These are phyloP conservation scores for Lepus timidus DNA, from an alignment of 2,113 vertebrate genomes.

Conservation along the genomic window DNA sequence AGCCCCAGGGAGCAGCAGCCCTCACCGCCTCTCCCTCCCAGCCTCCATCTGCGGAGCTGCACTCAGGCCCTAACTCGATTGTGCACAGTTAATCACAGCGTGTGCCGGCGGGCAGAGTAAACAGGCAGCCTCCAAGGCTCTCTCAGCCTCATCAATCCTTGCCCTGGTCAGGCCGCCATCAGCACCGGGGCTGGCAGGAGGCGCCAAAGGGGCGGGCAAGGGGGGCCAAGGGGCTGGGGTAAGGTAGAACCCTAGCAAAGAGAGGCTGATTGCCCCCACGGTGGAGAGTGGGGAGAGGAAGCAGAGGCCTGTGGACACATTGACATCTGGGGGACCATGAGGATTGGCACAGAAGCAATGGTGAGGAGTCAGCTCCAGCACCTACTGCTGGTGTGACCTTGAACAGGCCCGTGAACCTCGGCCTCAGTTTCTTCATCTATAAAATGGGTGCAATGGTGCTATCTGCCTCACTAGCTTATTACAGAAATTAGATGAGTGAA, in stretches of 20 bases:
- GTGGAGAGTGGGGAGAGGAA: too few species aligned
- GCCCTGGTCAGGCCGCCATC: not conserved
- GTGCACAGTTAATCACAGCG: constrained; percentile 31
- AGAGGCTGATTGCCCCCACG: not conserved
- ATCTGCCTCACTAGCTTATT: not conserved
- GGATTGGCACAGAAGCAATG: not conserved
- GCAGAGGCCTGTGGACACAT: not conserved
- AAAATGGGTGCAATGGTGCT: not conserved
- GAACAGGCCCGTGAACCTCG: not conserved
- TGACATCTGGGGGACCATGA: not conserved
- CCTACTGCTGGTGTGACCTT: not conserved
- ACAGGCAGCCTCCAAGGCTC: constrained; percentile 54
- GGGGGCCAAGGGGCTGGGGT: not conserved
- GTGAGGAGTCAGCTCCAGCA: not conserved
- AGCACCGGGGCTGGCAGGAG: not conserved
- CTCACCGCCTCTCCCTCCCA: not conserved
- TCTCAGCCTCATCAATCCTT: constrained; percentile 31
- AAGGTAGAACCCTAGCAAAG: not conserved
- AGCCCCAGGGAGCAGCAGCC: not conserved
- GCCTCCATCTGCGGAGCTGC: not conserved
- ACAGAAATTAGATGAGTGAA: not conserved
- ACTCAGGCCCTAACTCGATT: constrained; percentile 71
- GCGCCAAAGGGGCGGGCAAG: not conserved
- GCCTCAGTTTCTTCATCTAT: not conserved
- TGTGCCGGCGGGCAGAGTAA: not conserved